Evolutionary conservation across 2,797 vertebrate species (phyloP).

Genomic region (Chaunax sp.): DNA sequence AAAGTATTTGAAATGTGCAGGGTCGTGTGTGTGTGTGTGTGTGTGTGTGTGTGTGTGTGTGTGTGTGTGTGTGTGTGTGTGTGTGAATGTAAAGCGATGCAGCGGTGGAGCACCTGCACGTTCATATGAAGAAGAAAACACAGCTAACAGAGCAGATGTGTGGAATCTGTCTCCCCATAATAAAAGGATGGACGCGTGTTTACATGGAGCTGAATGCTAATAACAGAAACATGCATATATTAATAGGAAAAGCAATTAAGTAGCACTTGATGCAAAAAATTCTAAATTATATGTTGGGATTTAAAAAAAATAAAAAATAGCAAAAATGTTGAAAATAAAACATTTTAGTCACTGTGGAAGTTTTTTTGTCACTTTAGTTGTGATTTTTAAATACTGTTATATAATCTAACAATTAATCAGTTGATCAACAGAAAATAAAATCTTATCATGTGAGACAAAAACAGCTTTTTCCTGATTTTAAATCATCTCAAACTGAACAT

Average conservation of each 20-base stretch:
- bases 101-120: slow-evolving; percentile 67
- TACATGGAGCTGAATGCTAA: slow-evolving; percentile 43
- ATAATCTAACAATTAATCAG: neutral
- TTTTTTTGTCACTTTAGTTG: too few relatives aligned
- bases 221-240: slow-evolving; percentile 20
- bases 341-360: too few relatives aligned
- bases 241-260: neutral
- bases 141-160: slow-evolving; percentile 56
- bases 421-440: neutral
- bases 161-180: slow-evolving; percentile 21
- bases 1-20: slow-evolving; percentile 77
- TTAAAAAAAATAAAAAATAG: too few relatives aligned
- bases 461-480: too few relatives aligned
- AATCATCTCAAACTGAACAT: too few relatives aligned
- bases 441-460: too few relatives aligned
- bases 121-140: slow-evolving; percentile 33
- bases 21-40: slow-evolving; percentile 60
- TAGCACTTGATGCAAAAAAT: too few relatives aligned
- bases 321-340: too few relatives aligned
- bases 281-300: too few relatives aligned
- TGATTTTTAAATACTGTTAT: too few relatives aligned
- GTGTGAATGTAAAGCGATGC: slow-evolving; percentile 61
- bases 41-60: slow-evolving; percentile 26
- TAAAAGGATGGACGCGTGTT: slow-evolving; percentile 39
- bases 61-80: slow-evolving; percentile 53